Evolutionary conservation across 2,888 invertebrate genomes (phyloP), one percentile per base, ranked within the genome.

Genomic region (Congeria kusceri): DNA sequence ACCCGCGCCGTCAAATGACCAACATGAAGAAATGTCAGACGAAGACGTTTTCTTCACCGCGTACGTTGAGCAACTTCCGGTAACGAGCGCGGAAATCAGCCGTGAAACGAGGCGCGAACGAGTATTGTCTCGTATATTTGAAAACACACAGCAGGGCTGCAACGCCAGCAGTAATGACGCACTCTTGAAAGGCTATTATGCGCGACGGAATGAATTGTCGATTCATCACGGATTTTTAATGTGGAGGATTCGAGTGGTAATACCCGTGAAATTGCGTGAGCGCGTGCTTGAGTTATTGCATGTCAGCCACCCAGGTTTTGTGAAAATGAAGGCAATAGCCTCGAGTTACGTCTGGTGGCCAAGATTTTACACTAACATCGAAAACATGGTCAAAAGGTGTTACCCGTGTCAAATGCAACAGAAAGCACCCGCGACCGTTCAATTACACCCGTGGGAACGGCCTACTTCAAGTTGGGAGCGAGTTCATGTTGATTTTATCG

Each of bases 311-410:
- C 83, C 84, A 7, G 90, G 91, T 39, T 87, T 87, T 27, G 77
- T 77, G 0, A 71, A 86, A 18, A 90, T 90, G 85, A 39, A 39
- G 39, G 44, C 59, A 13, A 59, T 89, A 9, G 90, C 90, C 1
- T 56, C 90, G 9, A 70, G 77, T 53, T 76, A 83, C 69, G 88
- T 90, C 44, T 92, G 86, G 83, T 92, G 91, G 91, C 81, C 84
- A 13, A 66, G 69, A 9, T 44, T 86, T 57, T 85, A 86, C 58
- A 57, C 0, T n/a, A 82, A 86, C 39, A 80, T 86, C 46, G 86
- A 87, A 32, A 75, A 86, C 3, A 75, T 88, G 49, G 87, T 86
- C 0, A 57, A 72, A 23, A 46, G 25, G 23, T 84, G 81, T 65
- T 0, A 46, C 5, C 72, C 63, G 7, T 83, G 81, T 59, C 62